phyloP scores from a whole-genome alignment of 37 sponge, comb jelly and placozoan species.

The Ephydatia muelleri region DNA sequence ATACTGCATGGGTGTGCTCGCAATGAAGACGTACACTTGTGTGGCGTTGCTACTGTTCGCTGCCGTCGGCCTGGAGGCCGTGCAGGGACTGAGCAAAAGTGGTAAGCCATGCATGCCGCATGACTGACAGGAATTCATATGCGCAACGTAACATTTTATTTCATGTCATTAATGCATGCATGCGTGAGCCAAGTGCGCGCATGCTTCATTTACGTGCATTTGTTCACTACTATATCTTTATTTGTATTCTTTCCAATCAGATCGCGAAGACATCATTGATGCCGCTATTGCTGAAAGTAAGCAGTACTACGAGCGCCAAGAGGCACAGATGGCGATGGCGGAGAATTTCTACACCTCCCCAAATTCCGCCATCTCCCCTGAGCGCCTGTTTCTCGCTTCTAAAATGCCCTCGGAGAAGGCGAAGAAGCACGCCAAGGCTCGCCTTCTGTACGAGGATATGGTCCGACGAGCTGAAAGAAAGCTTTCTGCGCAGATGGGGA shows the following conservation, averaged over 20 bases:
- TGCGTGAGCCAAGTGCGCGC: not conserved
- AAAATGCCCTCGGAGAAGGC: conserved; percentile 48
- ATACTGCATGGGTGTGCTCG: too few species aligned
- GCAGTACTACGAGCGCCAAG: not conserved
- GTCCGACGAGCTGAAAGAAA: conserved; percentile 51
- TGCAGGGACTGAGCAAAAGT: not conserved
- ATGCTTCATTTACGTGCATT: not conserved
- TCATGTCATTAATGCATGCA: too few species aligned
- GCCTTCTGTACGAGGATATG: conserved; percentile 39
- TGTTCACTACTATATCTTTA: too few species aligned
- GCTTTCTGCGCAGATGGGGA: conserved; percentile 22
- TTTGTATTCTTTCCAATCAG: not conserved
- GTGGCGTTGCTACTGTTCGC: not conserved
- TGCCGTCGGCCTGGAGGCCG: not conserved
- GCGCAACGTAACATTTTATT: too few species aligned
- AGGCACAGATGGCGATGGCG: not conserved
- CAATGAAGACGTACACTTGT: not conserved
- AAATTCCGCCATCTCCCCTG: not conserved
- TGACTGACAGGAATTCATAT: too few species aligned
- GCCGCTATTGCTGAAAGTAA: not conserved
- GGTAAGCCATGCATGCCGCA: not conserved
- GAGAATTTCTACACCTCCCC: not conserved
- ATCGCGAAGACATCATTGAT: not conserved
- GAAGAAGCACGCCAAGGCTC: conserved; percentile 31
- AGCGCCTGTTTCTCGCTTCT: too few species aligned